Evolutionary conservation across 2,113 vertebrate genomes (phyloP).

Genomic region (Todiramphus saurophagus): DNA sequence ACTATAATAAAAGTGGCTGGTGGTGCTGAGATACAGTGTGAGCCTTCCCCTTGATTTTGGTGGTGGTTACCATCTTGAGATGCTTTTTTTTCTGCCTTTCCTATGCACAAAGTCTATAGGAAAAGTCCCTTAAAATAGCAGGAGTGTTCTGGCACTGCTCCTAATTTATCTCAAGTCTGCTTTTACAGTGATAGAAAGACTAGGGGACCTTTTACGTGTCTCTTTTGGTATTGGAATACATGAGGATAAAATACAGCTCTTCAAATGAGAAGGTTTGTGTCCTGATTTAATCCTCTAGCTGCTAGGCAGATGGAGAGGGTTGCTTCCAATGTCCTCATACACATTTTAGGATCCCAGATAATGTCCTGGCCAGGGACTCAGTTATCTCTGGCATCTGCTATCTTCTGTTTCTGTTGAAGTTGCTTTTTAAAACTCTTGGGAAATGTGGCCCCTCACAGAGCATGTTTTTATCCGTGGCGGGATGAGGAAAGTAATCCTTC

Average conservation of each 20-base stretch:
- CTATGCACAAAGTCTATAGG: background rate
- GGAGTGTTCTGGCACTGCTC: background rate
- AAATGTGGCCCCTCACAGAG: background rate
- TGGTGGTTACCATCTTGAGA: background rate
- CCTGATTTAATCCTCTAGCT: background rate
- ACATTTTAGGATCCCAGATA: rapidly evolving
- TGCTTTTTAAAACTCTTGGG: background rate
- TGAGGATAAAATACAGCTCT: background rate
- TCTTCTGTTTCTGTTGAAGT: background rate
- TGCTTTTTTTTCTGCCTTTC: background rate
- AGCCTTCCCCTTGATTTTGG: background rate
- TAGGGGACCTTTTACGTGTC: background rate
- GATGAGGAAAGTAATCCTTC: background rate
- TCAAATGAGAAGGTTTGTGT: background rate
- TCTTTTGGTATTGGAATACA: background rate
- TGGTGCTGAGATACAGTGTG: background rate
- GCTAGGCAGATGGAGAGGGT: background rate
- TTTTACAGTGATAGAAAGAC: background rate
- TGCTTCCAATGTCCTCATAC: rapidly evolving
- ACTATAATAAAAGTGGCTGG: background rate
- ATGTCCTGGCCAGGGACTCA: background rate
- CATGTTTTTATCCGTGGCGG: background rate
- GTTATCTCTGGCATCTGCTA: background rate
- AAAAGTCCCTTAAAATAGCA: background rate
- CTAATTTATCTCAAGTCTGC: background rate